Evolutionary conservation across 1,140 invertebrate species (phyloP).

Genomic region (Drosophila sturtevanti): DNA sequence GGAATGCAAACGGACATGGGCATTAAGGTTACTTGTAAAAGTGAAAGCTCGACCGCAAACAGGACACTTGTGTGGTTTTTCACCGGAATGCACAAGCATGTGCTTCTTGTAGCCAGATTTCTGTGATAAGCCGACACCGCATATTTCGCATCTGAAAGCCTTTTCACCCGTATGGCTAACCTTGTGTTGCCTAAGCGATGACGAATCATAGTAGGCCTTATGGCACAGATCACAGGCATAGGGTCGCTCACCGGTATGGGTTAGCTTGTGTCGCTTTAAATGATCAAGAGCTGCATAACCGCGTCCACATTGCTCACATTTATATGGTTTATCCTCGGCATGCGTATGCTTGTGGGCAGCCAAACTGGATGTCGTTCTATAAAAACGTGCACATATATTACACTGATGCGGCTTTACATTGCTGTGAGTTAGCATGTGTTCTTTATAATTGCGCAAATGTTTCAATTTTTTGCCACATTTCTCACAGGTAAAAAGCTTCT

Average conservation of each 20-base stretch:
- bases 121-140: slow-evolving; percentile 76
- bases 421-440: slow-evolving; percentile 76
- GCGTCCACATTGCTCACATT: slow-evolving; percentile 58
- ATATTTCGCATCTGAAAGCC: slow-evolving; percentile 79
- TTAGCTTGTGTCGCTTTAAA: slow-evolving; percentile 57
- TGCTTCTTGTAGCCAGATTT: slow-evolving; percentile 82
- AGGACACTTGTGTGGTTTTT: slow-evolving; percentile 73
- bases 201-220: slow-evolving; percentile 78
- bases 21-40: slow-evolving; percentile 80
- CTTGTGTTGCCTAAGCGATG: slow-evolving; percentile 75
- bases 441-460: slow-evolving; percentile 72
- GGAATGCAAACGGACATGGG: slow-evolving; percentile 85
- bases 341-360: slow-evolving; percentile 74
- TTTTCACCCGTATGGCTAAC: slow-evolving; percentile 76
- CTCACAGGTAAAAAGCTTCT: slow-evolving; percentile 62
- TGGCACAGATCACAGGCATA: slow-evolving; percentile 74
- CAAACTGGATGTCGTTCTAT: slow-evolving; percentile 75
- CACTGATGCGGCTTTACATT: slow-evolving; percentile 71
- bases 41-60: slow-evolving; percentile 74
- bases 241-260: slow-evolving; percentile 69
- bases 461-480: slow-evolving; percentile 69
- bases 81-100: slow-evolving; percentile 77
- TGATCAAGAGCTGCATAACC: slow-evolving; percentile 65
- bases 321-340: slow-evolving; percentile 64
- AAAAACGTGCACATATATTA: slow-evolving; percentile 67